Conservation (phyloP, 2,113 vertebrate genomes). For the Plotosus lineatus region DNA sequence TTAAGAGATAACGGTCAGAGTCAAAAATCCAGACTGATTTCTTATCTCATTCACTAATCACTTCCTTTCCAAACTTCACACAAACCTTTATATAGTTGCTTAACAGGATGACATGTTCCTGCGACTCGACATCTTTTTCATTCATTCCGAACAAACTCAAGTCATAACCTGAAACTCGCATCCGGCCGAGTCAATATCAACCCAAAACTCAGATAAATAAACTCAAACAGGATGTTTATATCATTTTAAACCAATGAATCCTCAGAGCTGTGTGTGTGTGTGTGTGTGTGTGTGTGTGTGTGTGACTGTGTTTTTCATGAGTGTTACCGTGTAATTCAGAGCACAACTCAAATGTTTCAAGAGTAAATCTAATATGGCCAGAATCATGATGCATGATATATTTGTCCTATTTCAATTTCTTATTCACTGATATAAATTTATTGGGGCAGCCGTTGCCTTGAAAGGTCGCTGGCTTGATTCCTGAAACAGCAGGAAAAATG, state of each 20-base stretch:
- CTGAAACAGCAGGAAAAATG: no score
- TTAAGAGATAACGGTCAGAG: constrained; percentile 5
- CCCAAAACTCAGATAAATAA: neutral
- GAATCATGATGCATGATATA: neutral
- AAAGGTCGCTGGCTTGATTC: no score
- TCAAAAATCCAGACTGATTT: neutral
- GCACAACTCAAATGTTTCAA: neutral
- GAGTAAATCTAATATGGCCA: neutral
- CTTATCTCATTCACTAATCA: constrained; percentile 15
- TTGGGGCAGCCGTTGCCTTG: no score
- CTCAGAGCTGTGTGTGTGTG: neutral
- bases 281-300: neutral
- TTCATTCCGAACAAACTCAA: neutral
- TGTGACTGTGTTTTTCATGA: neutral
- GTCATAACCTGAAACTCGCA: neutral
- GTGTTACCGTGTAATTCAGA: neutral
- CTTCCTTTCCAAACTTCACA: neutral
- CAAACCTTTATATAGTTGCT: neutral
- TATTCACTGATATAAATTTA: no score
- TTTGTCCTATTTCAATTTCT: neutral
- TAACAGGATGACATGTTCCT: neutral
- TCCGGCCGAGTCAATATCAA: neutral
- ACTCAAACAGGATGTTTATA: neutral
- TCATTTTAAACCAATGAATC: neutral
- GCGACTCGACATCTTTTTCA: neutral